Evolutionary conservation across 1,140 invertebrate genomes (phyloP), one percentile per base, ranked within the genome.

Genomic region (Geopemphigus sp.): DNA sequence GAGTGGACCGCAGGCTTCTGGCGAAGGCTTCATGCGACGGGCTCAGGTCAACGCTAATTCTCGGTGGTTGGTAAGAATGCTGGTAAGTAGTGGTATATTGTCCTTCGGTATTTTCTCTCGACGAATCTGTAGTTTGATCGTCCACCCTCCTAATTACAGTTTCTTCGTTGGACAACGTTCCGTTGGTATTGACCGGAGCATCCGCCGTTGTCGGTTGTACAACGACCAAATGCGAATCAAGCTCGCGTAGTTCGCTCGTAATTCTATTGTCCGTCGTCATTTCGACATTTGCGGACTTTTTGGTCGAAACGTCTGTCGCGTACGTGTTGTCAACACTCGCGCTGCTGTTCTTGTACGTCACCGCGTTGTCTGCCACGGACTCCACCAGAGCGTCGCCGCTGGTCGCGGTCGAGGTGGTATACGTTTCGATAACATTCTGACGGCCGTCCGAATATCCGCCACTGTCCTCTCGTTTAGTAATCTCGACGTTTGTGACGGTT

Each of bases 11-110:
- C 53, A 92, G 85, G 47, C 90, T 90, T 80, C 89, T 89, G 4
- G 90, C 91, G 86, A 91, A 92, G 6, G 90, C 90, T 82, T 91
- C 88, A 84, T 92, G 91, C 26, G 90, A 89, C 11, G 91, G 89
- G 83, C 90, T 91, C 74, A 89, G 87, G 82, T 90, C 88, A 70
- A 88, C 87, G 19, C 76, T 81, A 53, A 91, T 89, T 82, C 87
- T 87, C 17, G 74, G 74, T 78, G 87, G 89, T 19, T 85, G 86
- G 82, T 86, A 90, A 81, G 89, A 88, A 53, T 85, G 85, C 83
- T 88, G 85, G 82, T 90, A 90, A 2, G 89, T 90, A 15, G 89
- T 90, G 73, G 88, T 85, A 83, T 90, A 90, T 82, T 88, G 85
- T 29, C 87, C 86, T 66, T 87, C 83, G 80, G 83, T 84, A 78